Base-by-base conservation (phyloP, 2,113 vertebrate genomes). In the Oncorhynchus masou region DNA sequence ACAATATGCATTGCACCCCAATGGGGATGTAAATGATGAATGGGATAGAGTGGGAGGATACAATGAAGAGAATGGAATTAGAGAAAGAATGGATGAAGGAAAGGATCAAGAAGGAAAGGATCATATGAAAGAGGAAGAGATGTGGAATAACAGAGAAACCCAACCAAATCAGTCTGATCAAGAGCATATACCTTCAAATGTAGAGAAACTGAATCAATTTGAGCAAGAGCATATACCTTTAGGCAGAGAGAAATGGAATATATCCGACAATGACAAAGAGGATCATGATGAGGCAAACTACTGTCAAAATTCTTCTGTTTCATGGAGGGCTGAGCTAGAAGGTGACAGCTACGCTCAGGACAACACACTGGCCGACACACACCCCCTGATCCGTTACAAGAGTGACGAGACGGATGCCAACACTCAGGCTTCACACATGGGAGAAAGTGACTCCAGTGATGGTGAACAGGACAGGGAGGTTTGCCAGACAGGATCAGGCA, bases 321-420 rank as follows among this genome's bases (percentile, higher is more conserved):
- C 93, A 0, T 93, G 91, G 89, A 90, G 64, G 80, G 91, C 89
- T 0, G 93, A 94, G 80, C 34, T 85, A 11, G 93, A 94, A 59
- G 73, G 87, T 7, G 88, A 93, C 81, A 93, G 93, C 83, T 94
- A 93, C 5, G 89, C 89, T 76, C 91, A 91, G 78, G 93, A 94
- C 1, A 93, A 94, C 86, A 94, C 94, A 1, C 78, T 94, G 0
- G 93, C 93, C 0, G 94, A 94, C 83, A 89, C 91, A 6, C 89
- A 90, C 1, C 92, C 93, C 22, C 86, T 94, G 81, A 94, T 94
- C 13, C 88, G 81, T 29, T 94, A 94, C 84, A 92, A 89, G 77
- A 93, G 91, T 1, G 92, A 94, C 1, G 92, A 94, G 66, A 86
- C 89, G 0, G 93, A 94, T 0, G 86, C 49, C 27, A 92, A 90